Base-by-base conservation (phyloP, 2,113 vertebrate species). In the Clarias macrocephalus region DNA sequence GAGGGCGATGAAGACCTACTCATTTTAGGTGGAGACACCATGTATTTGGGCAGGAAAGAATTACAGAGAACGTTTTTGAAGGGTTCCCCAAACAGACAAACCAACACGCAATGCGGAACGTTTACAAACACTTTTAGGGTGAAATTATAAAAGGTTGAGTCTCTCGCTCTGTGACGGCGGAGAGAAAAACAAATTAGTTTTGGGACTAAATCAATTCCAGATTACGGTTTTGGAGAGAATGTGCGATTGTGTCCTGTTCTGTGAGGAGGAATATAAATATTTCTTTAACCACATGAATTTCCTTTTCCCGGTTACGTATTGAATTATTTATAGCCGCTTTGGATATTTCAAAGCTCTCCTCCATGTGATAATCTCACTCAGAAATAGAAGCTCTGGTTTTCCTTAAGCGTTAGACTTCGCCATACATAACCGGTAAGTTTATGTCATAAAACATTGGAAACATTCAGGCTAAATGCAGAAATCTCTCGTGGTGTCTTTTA, bases 181-280 rank as follows among this genome's bases (percentile, higher is more conserved):
- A 68, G 21, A 37, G 70, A 30, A 77, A 60, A 65, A 8, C 82
- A 73, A 83, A 87, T 77, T 21, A 76, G 88, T 62, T 65, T 80
- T 33, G 37, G 77, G 62, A 89, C 89, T 89, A 92, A 86, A 77
- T 63, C 70, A 86, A 60, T 87, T 88, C 83, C 70, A 48, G 81
- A 93, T 93, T 92, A 91, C 68, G 25, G 90, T 88, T 89, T 89
- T 91, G 91, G 80, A 89, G 76, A 56, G 90, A 89, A 68, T 18
- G 75, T 60, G 25, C 68, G 82, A 37, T 87, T 89, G 92, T 91
- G 90, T 66, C 85, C 60, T 33, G 16, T 30, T 28, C 30, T 37
- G 3, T 37, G 79, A 56, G 42, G 89, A 85, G 83, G 88, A 91
- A 90, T 23, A 87, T 77, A 91, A 91, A 90, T 88, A 85, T 89